Evolutionary conservation across 2,888 invertebrate species (phyloP), one percentile per base, ranked within the genome.

Genomic region (Drosophila maculinotata): DNA sequence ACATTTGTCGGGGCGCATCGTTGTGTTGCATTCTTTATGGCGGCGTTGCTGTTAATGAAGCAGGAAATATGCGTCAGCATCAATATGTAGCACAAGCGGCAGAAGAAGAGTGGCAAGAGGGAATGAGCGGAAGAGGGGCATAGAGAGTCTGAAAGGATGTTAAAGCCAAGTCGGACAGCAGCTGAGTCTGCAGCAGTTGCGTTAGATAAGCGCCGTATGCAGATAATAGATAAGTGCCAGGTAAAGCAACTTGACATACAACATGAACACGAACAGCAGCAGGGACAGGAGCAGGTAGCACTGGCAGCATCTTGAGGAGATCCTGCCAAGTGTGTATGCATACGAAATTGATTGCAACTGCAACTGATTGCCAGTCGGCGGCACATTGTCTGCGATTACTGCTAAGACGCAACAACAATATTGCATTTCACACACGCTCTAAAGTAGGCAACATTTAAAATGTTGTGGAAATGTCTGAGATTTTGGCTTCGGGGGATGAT

Each of bases 11-110:
- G 45, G 25, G 41, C 31, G 45, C 36, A 48, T 48, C 64, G 41
- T 57, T 48, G 58, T 66, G 73, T 78, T 75, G 81, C 84, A 70
- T 77, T 69, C 80, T 80, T 83, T 70, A 80, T 73, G 80, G 72
- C 67, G 62, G 59, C 69, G 76, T 58, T 60, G 78, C 69, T 60
- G 76, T 79, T 80, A 83, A 80, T 84, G 80, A 80, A 84, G 84
- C 80, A 80, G 80, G 84, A 80, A 80, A 84, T 81, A 81, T 83
- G 78, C 83, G 83, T 80, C 79, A 82, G 82, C 79, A 73, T 79
- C 79, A 79, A 79, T 79, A 72, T 72, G 77, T 45, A 66, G 76
- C 49, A 15, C 28, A 54, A 6, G 38, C 8, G n/a, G 7, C 1
- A 8, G 48, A 1, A 38, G 14, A 38, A 35, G 7, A 3, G 8